Evolutionary conservation across 2,113 vertebrate species (phyloP).

Genomic region (Fregetta grallaria): DNA sequence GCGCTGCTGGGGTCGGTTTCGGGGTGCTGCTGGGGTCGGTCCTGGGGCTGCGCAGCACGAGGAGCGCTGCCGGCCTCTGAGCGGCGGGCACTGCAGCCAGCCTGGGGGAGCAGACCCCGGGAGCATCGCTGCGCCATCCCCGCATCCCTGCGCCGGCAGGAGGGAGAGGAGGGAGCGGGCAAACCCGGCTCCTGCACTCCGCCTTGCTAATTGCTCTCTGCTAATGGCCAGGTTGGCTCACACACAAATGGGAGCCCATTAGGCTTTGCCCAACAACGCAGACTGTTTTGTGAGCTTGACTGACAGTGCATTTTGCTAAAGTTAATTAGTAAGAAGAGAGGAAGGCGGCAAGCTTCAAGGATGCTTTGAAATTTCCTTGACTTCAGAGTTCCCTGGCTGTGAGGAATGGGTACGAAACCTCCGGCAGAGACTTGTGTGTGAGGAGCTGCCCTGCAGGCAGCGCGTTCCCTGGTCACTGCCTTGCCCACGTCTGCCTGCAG

Average conservation of each 20-base stretch:
- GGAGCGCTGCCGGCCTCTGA: fast-evolving
- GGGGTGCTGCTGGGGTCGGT: too few species aligned
- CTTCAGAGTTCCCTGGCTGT: not conserved
- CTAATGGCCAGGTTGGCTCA: constrained; percentile 56
- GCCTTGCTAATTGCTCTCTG: constrained; percentile 28
- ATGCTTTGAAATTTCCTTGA: constrained; percentile 55
- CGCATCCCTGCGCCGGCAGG: fast-evolving
- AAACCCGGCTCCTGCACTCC: not conserved
- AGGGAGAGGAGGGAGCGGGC: not conserved
- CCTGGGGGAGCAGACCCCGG: not conserved
- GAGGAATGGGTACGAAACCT: not conserved
- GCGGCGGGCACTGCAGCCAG: fast-evolving
- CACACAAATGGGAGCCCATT: constrained; percentile 51
- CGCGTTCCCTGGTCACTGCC: fast-evolving
- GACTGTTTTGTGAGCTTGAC: constrained; percentile 18
- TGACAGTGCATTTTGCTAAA: constrained; percentile 32
- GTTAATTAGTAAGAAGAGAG: constrained; percentile 52
- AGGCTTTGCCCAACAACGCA: not conserved
- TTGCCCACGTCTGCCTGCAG: fast-evolving
- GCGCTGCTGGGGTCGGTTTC: fast-evolving
- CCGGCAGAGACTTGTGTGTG: fast-evolving
- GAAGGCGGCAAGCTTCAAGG: constrained; percentile 41
- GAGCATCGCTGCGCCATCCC: not conserved
- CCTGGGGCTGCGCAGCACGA: not conserved
- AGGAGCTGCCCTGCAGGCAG: not conserved